Evolutionary conservation across 2,113 vertebrate genomes (phyloP).

Genomic region (Platysternon megacephalum): DNA sequence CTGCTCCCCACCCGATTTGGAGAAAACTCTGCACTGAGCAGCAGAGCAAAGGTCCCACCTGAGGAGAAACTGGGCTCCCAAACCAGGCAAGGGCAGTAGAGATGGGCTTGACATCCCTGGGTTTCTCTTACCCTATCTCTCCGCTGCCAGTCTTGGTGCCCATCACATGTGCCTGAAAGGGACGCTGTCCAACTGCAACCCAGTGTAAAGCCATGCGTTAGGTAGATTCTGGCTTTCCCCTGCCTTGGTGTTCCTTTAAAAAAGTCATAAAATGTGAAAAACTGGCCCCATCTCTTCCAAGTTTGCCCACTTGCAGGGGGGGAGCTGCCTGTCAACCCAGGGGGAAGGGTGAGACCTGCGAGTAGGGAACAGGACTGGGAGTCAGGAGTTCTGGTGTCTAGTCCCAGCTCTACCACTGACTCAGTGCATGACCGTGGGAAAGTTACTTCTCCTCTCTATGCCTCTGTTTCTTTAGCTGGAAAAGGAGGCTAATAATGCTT

Average conservation of each 20-base stretch:
- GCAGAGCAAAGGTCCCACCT: neutral
- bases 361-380: neutral
- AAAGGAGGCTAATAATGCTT: neutral
- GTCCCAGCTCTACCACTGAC: neutral
- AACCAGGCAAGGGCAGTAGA: neutral
- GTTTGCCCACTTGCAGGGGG: neutral
- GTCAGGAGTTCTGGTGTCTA: neutral
- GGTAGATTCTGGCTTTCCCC: neutral
- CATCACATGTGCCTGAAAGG: neutral
- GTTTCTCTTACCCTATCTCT: neutral
- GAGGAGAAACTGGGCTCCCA: neutral
- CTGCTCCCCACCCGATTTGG: neutral
- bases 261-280: neutral
- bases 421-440: neutral
- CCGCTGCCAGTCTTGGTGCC: neutral
- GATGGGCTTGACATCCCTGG: neutral
- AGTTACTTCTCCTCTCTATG: neutral
- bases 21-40: neutral
- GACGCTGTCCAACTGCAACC: neutral
- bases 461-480: neutral
- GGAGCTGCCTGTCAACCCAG: neutral
- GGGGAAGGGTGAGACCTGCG: neutral
- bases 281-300: neutral
- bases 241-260: neutral
- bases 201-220: neutral